A percentile compares a stretch with the other conserved stretches of the same genome.
Conservation (phyloP, 1,140 invertebrate species). For the Bombyx mandarina region DNA sequence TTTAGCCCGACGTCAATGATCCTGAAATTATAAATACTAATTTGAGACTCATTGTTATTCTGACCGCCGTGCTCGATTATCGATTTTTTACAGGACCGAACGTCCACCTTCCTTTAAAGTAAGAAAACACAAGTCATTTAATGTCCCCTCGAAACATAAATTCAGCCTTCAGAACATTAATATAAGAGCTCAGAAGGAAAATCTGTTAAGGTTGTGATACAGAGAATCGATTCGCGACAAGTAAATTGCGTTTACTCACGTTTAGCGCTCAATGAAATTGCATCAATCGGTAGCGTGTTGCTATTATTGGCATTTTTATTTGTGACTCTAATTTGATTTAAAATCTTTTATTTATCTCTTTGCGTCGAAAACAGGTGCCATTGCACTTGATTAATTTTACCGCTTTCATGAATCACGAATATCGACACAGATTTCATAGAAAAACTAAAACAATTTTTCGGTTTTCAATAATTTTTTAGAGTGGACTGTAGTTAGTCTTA, state of each 20-base stretch:
- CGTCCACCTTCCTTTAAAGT: conserved; percentile 46
- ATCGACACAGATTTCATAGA: no score
- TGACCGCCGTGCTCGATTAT: conserved; percentile 48
- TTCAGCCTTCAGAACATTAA: conserved; percentile 20
- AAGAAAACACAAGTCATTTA: conserved; percentile 11
- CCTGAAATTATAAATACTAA: conserved; percentile 63
- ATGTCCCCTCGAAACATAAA: conserved; percentile 13
- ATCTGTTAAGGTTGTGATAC: conserved; percentile 13
- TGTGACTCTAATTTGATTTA: conserved; percentile 49
- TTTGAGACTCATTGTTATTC: conserved; percentile 63
- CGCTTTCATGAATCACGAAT: no score
- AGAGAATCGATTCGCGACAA: conserved; percentile 39
- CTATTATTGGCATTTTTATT: conserved; percentile 62
- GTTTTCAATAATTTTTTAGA: no score
- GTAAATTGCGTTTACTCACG: conserved; percentile 55
- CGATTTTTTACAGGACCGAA: conserved; percentile 42
- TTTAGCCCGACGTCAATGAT: conserved; percentile 54
- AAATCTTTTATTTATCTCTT: conserved; percentile 27
- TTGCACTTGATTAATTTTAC: conserved; percentile 2
- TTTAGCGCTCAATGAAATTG: conserved; percentile 63
- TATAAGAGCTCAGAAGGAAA: conserved; percentile 23
- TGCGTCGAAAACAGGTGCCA: conserved; percentile 32
- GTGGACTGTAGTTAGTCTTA: no score
- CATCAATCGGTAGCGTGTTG: conserved; percentile 54
- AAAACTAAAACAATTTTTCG: no score